Conservation (phyloP, 1,140 invertebrate genomes). For the Samia ricini region DNA sequence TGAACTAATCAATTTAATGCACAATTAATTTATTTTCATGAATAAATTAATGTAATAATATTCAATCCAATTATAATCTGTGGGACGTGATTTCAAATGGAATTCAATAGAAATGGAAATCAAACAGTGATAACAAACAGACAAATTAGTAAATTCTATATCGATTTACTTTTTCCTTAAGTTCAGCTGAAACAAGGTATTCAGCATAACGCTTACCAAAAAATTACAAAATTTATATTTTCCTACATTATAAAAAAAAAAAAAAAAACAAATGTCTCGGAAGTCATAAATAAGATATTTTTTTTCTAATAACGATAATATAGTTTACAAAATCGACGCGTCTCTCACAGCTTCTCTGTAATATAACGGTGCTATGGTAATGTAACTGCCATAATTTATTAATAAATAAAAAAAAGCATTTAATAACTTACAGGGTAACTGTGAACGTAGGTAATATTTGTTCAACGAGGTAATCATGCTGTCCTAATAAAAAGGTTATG, state of each 20-base stretch:
- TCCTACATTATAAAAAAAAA: no score
- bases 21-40: no score
- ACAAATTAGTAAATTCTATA: background rate
- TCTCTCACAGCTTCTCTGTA: conserved; percentile 72
- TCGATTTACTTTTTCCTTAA: background rate
- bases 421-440: conserved; percentile 69
- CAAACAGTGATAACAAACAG: no score
- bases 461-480: no score
- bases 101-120: background rate
- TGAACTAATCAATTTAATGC: no score
- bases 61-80: background rate
- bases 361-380: conserved; percentile 43
- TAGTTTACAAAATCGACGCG: background rate
- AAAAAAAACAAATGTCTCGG: no score
- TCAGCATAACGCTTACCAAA: no score
- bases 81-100: background rate
- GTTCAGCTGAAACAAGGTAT: conserved; percentile 1
- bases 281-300: no score
- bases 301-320: no score
- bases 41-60: no score
- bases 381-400: conserved; percentile 68
- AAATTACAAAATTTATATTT: no score
- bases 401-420: conserved; percentile 20
- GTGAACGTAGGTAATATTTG: conserved; percentile 32
- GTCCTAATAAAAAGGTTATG: no score